Evolutionary conservation across 1,140 invertebrate species (phyloP).

Genomic region (Micrasema longulum): DNA sequence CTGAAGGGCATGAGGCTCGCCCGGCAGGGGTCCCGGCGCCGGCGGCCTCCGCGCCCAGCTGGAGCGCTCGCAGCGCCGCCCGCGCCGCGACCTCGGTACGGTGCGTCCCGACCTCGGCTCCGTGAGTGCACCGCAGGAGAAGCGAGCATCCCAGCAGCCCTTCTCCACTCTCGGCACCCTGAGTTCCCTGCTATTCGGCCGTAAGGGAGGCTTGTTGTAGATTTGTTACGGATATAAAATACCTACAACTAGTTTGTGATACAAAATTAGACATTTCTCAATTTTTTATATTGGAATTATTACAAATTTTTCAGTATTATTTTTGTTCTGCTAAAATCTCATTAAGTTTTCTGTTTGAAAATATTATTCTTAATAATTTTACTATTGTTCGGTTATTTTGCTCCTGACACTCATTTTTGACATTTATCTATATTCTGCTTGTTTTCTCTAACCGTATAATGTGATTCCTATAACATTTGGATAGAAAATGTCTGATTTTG

Average conservation of each 20-base stretch:
- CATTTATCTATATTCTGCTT: too few species aligned
- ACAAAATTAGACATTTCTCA: constrained; percentile 45
- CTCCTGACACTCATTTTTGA: too few species aligned
- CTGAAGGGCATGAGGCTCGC: constrained; percentile 41
- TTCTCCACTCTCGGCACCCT: constrained; percentile 80
- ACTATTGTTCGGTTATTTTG: too few species aligned
- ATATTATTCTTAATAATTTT: too few species aligned
- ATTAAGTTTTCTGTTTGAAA: too few species aligned
- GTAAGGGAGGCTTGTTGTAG: constrained; percentile 85
- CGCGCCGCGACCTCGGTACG: constrained; percentile 70
- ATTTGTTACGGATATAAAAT: constrained; percentile 25
- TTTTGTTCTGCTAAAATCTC: constrained; percentile 7
- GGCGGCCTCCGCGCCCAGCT: constrained; percentile 60
- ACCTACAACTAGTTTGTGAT: constrained; percentile 15
- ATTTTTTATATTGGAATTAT: too few species aligned
- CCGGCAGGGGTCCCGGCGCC: constrained; percentile 68
- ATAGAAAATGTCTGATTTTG: constrained; percentile 30
- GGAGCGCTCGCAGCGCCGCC: constrained; percentile 57
- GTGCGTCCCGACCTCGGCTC: constrained; percentile 58
- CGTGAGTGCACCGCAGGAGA: constrained; percentile 54
- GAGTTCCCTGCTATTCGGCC: constrained; percentile 83
- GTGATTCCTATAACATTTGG: background rate
- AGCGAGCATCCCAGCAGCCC: constrained; percentile 54
- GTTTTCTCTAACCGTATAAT: too few species aligned
- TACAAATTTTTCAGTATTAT: constrained; percentile 27